Percentiles rank a stretch among this genome's conserved stretches.
These are phyloP conservation scores for Morpho helenor DNA, from an alignment of 2,888 invertebrate species.

Conservation along the genomic window DNA sequence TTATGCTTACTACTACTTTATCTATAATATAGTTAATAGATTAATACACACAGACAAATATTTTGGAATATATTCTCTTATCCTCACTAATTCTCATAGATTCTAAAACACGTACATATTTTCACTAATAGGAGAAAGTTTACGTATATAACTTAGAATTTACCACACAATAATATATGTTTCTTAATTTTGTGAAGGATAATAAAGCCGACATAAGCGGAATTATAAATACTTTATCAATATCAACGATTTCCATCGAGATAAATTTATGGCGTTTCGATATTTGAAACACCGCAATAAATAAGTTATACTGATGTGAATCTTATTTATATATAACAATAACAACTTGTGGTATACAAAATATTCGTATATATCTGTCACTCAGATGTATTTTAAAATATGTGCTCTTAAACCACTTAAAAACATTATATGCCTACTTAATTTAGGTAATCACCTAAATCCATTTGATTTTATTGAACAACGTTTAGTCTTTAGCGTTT, in stretches of 20 bases:
- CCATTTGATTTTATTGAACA: background rate
- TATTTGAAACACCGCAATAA: background rate
- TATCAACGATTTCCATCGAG: background rate
- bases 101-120: conserved; percentile 26
- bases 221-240: background rate
- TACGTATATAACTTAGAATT: conserved; percentile 28
- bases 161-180: conserved; percentile 3
- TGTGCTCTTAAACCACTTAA: too few relatives aligned
- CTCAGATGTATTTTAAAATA: too few relatives aligned
- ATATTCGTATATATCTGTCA: background rate
- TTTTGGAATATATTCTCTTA: conserved; percentile 26
- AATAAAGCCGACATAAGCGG: conserved; percentile 1
- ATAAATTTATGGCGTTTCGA: background rate
- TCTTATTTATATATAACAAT: background rate
- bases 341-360: background rate
- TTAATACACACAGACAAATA: conserved; percentile 24
- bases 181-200: conserved; percentile 5
- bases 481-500: background rate
- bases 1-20: background rate
- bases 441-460: background rate
- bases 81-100: conserved; percentile 10
- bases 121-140: conserved; percentile 16
- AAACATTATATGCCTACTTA: too few relatives aligned
- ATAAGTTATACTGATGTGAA: background rate
- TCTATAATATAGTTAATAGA: conserved; percentile 1